These are phyloP conservation scores for Loriculus beryllinus DNA, from an alignment of 2,797 vertebrate species.

Conservation along the genomic window DNA sequence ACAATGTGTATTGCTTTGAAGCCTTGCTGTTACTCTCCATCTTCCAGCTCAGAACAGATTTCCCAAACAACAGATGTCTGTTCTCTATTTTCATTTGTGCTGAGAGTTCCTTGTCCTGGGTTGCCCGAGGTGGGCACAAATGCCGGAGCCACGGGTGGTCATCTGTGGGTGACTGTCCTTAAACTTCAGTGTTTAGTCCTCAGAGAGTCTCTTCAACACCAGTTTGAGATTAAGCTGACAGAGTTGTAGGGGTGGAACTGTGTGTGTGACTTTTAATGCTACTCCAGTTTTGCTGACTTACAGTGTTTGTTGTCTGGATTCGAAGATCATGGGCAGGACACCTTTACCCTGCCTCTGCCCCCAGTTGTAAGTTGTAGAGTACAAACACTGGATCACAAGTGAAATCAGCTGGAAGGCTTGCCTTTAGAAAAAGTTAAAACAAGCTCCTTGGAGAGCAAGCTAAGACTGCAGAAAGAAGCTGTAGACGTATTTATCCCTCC, in stretches of 20 bases:
- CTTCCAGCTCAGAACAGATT: slow-evolving; percentile 25
- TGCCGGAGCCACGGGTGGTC: neutral
- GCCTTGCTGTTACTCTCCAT: slow-evolving; percentile 45
- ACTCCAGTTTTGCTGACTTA: neutral
- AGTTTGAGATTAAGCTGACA: neutral
- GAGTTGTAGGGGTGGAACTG: neutral
- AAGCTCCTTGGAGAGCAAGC: neutral
- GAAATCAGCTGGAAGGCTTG: neutral
- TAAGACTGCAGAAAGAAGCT: neutral
- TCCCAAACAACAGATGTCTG: slow-evolving; percentile 39
- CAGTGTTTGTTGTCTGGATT: neutral
- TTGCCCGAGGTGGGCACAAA: neutral
- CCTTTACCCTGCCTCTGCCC: neutral
- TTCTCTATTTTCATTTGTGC: neutral
- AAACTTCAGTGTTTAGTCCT: neutral
- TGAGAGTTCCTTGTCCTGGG: neutral
- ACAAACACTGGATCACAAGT: neutral
- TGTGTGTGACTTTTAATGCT: neutral
- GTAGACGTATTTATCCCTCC: neutral
- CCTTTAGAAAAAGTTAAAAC: neutral
- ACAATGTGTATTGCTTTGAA: slow-evolving; percentile 54
- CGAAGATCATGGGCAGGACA: neutral
- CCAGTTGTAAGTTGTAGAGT: neutral
- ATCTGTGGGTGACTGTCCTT: neutral
- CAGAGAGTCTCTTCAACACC: neutral